These are phyloP conservation scores for Clarias platycephalus DNA, from an alignment of 2,797 vertebrate genomes.

Conservation along the genomic window DNA sequence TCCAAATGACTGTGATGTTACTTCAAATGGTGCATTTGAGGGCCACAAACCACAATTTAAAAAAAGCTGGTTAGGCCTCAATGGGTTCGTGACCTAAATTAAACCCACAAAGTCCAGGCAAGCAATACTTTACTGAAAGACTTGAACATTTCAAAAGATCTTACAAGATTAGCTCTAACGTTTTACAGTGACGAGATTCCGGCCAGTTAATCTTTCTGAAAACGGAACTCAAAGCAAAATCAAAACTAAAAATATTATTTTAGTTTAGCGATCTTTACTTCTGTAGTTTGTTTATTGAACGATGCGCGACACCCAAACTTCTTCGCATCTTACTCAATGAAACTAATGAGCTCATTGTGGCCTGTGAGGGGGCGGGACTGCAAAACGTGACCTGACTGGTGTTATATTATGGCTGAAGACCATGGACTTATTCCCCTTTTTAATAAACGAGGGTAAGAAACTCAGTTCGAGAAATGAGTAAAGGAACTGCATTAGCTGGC, in stretches of 20 bases:
- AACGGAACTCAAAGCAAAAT: neutral
- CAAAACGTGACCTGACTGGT: too few relatives aligned
- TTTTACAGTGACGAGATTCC: neutral
- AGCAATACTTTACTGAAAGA: neutral
- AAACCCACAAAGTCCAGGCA: neutral
- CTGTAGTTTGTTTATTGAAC: too few relatives aligned
- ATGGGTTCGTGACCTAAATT: neutral
- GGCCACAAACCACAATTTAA: neutral
- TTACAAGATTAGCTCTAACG: neutral
- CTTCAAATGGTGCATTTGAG: neutral
- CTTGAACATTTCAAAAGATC: neutral
- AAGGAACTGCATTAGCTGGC: too few relatives aligned
- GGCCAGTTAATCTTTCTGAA: neutral
- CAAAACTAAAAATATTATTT: neutral
- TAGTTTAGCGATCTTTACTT: too few relatives aligned
- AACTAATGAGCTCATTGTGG: too few relatives aligned
- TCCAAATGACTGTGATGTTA: neutral
- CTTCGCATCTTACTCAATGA: too few relatives aligned
- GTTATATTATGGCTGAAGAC: too few relatives aligned
- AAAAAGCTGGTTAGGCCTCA: neutral
- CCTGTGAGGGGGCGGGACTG: too few relatives aligned
- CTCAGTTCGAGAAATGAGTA: too few relatives aligned
- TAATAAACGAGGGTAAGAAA: too few relatives aligned
- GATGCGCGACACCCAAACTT: too few relatives aligned
- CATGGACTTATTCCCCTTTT: too few relatives aligned